A percentile compares a stretch with the other conserved stretches of the same genome.
Evolutionary conservation across 1,140 invertebrate genomes (phyloP).

Genomic region (Triops longicaudatus): DNA sequence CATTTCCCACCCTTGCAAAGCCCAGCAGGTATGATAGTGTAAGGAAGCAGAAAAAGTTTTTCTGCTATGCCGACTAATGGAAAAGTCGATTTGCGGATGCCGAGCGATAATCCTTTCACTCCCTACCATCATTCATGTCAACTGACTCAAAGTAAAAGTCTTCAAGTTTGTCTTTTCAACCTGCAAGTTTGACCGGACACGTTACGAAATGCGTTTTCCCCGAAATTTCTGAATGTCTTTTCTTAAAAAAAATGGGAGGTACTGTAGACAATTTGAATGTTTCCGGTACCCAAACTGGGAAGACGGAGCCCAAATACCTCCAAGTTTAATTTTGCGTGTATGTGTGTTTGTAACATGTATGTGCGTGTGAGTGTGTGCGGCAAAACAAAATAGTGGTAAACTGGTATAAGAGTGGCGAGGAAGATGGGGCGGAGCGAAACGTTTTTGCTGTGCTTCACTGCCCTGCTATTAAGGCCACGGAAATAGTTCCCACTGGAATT

Average conservation of each 20-base stretch:
- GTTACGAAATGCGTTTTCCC: too few species aligned
- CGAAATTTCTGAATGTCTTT: too few species aligned
- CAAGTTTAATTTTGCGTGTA: neutral
- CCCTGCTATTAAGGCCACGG: conserved; percentile 13
- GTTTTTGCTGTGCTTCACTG: conserved; percentile 10
- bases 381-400: neutral
- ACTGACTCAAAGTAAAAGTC: neutral
- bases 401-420: conserved; percentile 14
- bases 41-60: neutral
- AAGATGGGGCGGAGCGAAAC: conserved; percentile 10
- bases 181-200: too few species aligned
- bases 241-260: too few species aligned
- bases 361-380: neutral
- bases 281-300: too few species aligned
- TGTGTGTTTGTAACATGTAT: neutral
- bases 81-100: conserved; percentile 11
- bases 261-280: too few species aligned
- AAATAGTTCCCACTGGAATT: conserved; percentile 15
- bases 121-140: conserved; percentile 2
- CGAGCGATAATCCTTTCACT: neutral
- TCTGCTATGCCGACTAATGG: conserved; percentile 8
- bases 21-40: neutral
- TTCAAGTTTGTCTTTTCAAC: too few species aligned
- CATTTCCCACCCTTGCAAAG: neutral
- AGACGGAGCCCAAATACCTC: neutral